Base-by-base conservation (phyloP, 2,797 vertebrate genomes). In the Spinus olivaceus region DNA sequence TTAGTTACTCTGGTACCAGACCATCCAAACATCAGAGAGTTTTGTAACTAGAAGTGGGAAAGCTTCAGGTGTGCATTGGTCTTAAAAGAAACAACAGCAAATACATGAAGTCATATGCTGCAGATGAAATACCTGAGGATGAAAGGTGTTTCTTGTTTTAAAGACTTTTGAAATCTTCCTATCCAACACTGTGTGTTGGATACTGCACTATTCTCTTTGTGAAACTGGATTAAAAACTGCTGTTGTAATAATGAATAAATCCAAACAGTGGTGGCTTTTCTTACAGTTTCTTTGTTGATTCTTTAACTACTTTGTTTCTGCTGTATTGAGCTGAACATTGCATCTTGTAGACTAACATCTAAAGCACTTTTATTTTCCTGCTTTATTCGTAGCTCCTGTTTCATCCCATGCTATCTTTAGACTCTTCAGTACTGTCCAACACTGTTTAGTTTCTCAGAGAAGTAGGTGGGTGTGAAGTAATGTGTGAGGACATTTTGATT, bases 321-420 rank as follows among this genome's bases (percentile, higher is more conserved):
- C 46, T 83, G 60, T 73, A 57, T 44, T 78, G 84, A 93, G 56
- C 49, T 69, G 56, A 90, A 88, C 80, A 64, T 33, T 59, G 54
- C 19, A 25, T 90, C 93, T 87, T 72, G 49, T 74, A 90, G 50
- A 50, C 60, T 60, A 66, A 66, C 5, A 56, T 87, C 56, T 95
- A 66, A 91, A 87, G 50, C 56, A 74, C 33, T 90, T 94, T 87
- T 74, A n/a, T 80, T 65, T 92, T 91, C 39, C 33, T 88, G 22
- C 60, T 93, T 93, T 95, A 87, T 91, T 95, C 47, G 46, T 79
- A 37, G 22, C 78, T 94, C 7, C n/a, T 88, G 32, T 92, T 97
- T 94, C 88, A 91, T 79, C 63, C 84, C n/a, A 17, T 50, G 49
- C 90, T 93, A 51, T 88, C 84, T 95, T 91, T 81, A 95, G 66